Base-by-base conservation (phyloP, 2,888 invertebrate species). In the Conistra vaccinii region DNA sequence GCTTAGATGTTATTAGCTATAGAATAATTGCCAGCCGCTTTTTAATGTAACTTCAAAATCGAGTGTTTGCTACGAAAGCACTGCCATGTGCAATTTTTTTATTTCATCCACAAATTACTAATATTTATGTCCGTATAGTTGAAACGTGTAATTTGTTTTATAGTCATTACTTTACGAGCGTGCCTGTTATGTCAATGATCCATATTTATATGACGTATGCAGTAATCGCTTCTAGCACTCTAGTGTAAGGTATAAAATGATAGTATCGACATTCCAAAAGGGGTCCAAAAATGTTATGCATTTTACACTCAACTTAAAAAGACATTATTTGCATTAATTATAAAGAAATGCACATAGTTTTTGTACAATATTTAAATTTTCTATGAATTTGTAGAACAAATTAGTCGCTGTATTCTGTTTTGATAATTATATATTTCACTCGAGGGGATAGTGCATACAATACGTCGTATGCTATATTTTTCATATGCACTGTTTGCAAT, bases 11-110 rank as follows among this genome's bases (percentile, higher is more conserved):
- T 94, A 93, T 91, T 95, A 95, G 93, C 88, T 91, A 89, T 95
- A 95, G 94, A 92, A 93, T 95, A 95, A 96, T 95, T 95, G 96
- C 96, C 96, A 96, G 95, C 96, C 93, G 96, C 96, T 96, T 96
- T 92, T 91, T 91, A 92, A 90, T 94, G 92, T 94, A 94, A 93
- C 90, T 91, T 94, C 92, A 92, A 92, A 92, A 82, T 91, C 91
- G 93, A 93, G 94, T 95, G 94, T 95, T 94, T 92, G 95, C 94
- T 95, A 93, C 92, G 92, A 94, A 91, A 93, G 94, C 95, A 96
- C 96, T 95, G 96, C 96, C 96, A 95, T 93, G 96, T 95, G 95
- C 96, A 96, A 96, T 95, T 94, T 92, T 92, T 90, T 92, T 90
- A 85, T 88, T 89, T 88, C 88, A 89, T 92, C 93, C 93, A 94